Conservation (phyloP, 2,113 vertebrate species). For the Electrona antarctica region DNA sequence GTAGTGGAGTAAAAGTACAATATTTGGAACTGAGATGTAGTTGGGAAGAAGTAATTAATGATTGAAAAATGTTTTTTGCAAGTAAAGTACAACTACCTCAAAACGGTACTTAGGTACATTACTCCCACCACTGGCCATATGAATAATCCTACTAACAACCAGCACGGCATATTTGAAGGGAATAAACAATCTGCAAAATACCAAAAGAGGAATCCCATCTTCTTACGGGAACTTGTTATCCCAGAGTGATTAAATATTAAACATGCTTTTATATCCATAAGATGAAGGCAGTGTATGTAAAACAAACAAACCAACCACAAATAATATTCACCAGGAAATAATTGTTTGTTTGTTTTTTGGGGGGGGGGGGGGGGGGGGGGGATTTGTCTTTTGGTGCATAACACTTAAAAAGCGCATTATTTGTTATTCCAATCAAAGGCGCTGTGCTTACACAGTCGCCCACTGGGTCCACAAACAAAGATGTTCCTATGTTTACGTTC, state of each 20-base stretch:
- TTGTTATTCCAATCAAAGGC: slow-evolving; percentile 46
- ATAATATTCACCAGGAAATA: slow-evolving; percentile 38
- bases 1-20: too few species aligned
- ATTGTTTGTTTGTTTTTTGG: not conserved
- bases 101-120: too few species aligned
- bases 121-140: not conserved
- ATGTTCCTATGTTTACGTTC: slow-evolving; percentile 24
- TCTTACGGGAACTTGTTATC: slow-evolving; percentile 41
- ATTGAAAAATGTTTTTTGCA: not conserved
- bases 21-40: too few species aligned
- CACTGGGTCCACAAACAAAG: slow-evolving; percentile 11
- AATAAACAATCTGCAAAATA: slow-evolving; percentile 1
- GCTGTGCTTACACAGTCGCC: not conserved
- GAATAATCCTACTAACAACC: not conserved
- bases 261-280: slow-evolving; percentile 42
- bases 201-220: slow-evolving; percentile 12
- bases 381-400: not conserved
- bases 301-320: slow-evolving; percentile 49
- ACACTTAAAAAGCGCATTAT: slow-evolving; percentile 41
- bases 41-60: too few species aligned
- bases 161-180: not conserved
- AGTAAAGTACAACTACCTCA: slow-evolving; percentile 9
- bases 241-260: slow-evolving; percentile 60
- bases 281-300: slow-evolving; percentile 37
- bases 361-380: too few species aligned